These are phyloP conservation scores for Calyptommatus sinebrachiatus DNA, from an alignment of 2,113 vertebrate species.

Conservation along the genomic window DNA sequence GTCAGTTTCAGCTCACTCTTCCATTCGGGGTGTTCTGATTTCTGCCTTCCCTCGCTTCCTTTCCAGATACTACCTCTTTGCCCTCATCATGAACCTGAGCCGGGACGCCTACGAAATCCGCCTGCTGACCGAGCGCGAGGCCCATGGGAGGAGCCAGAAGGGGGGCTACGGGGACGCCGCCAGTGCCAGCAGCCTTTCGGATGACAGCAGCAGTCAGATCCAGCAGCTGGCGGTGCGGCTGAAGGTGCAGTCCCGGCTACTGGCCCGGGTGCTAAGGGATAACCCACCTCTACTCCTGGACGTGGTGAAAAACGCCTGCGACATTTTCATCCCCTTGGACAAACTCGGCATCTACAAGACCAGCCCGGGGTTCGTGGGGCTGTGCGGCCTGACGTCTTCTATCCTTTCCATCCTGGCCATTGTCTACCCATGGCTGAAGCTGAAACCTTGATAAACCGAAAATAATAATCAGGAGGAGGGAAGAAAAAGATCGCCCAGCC, in stretches of 20 bases:
- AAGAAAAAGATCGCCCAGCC: too few relatives aligned
- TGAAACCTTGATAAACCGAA: constrained; percentile 79
- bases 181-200: background rate
- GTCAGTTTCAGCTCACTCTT: too few relatives aligned
- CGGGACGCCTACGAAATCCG: constrained; percentile 86
- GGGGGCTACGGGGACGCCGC: background rate
- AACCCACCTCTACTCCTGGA: constrained; percentile 90
- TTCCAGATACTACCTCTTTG: constrained; percentile 88
- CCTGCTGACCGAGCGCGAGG: constrained; percentile 79
- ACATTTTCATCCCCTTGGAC: constrained; percentile 90
- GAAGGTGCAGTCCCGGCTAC: constrained; percentile 68
- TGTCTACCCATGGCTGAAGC: constrained; percentile 88
- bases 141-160: constrained; percentile 22
- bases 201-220: background rate
- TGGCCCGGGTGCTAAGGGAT: constrained; percentile 71
- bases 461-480: background rate
- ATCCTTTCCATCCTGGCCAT: constrained; percentile 86
- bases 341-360: constrained; percentile 82
- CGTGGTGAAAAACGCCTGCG: constrained; percentile 83
- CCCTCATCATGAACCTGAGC: constrained; percentile 88
- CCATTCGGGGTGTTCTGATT: too few relatives aligned
- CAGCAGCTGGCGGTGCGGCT: constrained; percentile 57
- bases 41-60: background rate
- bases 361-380: constrained; percentile 78
- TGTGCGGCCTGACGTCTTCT: constrained; percentile 87